phyloP scores from a whole-genome alignment of 2,888 invertebrate genomes.

The Agrochola lota region DNA sequence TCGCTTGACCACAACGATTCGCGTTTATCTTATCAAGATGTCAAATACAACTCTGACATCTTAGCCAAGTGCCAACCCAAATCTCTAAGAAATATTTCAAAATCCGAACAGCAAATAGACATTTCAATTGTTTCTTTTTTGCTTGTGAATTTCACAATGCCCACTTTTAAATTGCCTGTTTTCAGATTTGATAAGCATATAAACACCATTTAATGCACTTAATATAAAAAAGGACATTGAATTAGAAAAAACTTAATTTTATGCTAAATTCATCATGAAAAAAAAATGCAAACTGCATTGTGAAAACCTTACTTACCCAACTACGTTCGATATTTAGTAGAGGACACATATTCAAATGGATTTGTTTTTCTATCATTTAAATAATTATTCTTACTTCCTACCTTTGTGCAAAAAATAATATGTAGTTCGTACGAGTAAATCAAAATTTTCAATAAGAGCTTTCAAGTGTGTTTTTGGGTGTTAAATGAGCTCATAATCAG shows the following conservation, averaged over 20 bases:
- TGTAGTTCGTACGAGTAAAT: too few relatives aligned
- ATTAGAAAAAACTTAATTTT: slow-evolving; percentile 44
- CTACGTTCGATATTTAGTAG: neutral
- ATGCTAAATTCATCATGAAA: slow-evolving; percentile 40
- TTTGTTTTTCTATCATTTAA: neutral
- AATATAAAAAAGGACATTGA: slow-evolving; percentile 49
- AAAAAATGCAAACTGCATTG: slow-evolving; percentile 32
- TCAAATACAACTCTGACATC: neutral
- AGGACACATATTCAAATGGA: slow-evolving; percentile 22
- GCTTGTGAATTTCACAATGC: slow-evolving; percentile 22
- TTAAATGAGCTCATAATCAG: too few relatives aligned
- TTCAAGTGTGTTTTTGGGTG: too few relatives aligned
- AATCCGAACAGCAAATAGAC: slow-evolving; percentile 13
- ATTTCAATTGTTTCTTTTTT: slow-evolving; percentile 2
- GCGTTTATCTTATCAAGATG: neutral
- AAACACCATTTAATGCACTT: slow-evolving; percentile 25
- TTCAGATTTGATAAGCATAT: slow-evolving; percentile 36
- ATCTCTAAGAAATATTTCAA: neutral
- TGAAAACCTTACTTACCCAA: slow-evolving; percentile 44
- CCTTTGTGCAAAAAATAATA: slow-evolving; percentile 2
- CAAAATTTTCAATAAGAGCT: too few relatives aligned
- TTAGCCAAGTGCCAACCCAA: neutral
- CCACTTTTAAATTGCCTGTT: slow-evolving; percentile 34
- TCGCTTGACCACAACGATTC: neutral
- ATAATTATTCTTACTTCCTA: slow-evolving; percentile 15